Base-by-base conservation (phyloP, 2,797 vertebrate genomes). In the Acanthurus lineatus region DNA sequence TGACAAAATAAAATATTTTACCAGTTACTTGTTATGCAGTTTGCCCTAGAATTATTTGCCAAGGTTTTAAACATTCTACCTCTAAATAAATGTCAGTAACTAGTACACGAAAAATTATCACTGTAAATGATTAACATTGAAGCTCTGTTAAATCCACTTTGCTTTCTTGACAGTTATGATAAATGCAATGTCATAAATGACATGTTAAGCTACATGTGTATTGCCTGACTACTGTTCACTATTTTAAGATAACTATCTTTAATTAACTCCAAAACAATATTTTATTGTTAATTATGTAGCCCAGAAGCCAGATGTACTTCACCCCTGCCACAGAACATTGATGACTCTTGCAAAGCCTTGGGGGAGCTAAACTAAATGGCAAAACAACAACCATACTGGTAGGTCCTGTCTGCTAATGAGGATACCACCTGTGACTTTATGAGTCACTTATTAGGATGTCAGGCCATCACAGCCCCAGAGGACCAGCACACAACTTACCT, bases 351-450 rank as follows among this genome's bases (percentile, higher is more conserved):
- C 19, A 25, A 20, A 42, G 65, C 75, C 83, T 77, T 65, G 1
- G 20, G 10, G 71, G 80, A 65, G 61, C 32, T 9, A 16, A 65
- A 62, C 52, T 67, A 38, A 80, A 76, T 8, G 63, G 48, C 81
- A 86, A 45, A 84, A 70, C 73, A 83, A 54, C 54, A 28, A 47
- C 22, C 56, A 44, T 22, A 71, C 73, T 42, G 32, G n/a, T 62
- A 89, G 84, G 77, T 83, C 66, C 65, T 42, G 67, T 72, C 57
- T 66, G 60, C 81, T 90, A 86, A 93, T 90, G 80, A 88, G 79
- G 80, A 79, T 78, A 57, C 74, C 87, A 87, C 87, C 84, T 83
- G 81, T 68, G 51, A 81, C 74, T 89, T 88, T 67, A 81, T 69
- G 76, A 89, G 82, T 78, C 81, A 84, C 68, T 86, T 59, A 87